Evolutionary conservation across 2,797 vertebrate genomes (phyloP), one percentile per base, ranked within the genome.

Genomic region (Amblyopsis hoosieri): DNA sequence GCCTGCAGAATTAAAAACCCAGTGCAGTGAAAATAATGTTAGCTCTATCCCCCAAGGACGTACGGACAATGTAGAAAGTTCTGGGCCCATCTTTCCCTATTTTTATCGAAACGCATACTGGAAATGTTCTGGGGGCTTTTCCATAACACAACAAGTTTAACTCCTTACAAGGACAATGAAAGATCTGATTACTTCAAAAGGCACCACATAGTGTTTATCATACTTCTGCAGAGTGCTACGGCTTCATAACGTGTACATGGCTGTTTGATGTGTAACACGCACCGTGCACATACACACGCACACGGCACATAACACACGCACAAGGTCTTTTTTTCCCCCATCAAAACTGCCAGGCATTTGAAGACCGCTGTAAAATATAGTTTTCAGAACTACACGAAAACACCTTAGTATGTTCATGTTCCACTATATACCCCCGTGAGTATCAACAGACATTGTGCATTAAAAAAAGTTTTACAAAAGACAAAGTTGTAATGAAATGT

Each of bases 1-100:
- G 29, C 3, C 63, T 19, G 68, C 79, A 57, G 45, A 59, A 19
- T 76, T 76, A 82, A 83, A 71, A 81, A 85, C 80, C 67, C 37
- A 67, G 47, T 48, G 49, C 14, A 54, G 37, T 72, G 42, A 71
- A 78, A 82, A 75, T 63, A 55, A 54, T 74, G 45, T 7, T 49
- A 31, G 58, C 61, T 60, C 47, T 58, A 45, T 81, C 47, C 58
- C 66, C 65, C 31, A 14, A 53, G 68, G 67, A 50, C 75, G 51
- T 45, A 50, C 65, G 59, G 55, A 81, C 67, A 66, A 51, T 69
- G 57, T 56, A 46, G 51, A 52, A 60, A 31, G 64, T 76, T 69
- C 15, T 45, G 49, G 12, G 9, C 12, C 14, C 12, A 12, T 15
- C 64, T 54, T 52, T 10, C 4, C 12, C 29, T n/a, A 64, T 60